A percentile compares a stretch with the other conserved stretches of the same genome.
phyloP scores from a whole-genome alignment of 2,113 vertebrate genomes.

The Dasypus novemcinctus region DNA sequence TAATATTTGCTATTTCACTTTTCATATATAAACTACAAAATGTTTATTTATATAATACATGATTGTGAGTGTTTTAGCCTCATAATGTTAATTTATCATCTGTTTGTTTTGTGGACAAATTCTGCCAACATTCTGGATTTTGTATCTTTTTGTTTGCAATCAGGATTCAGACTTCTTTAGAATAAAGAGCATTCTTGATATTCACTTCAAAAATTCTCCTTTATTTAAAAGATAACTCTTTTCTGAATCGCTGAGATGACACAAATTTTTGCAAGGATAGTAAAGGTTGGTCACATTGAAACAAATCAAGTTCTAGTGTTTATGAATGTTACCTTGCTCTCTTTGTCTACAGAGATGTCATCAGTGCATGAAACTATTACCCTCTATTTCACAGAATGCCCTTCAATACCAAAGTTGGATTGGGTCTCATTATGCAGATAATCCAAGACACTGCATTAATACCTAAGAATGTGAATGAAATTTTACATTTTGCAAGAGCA shows the following conservation, averaged over 20 bases:
- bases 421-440: too few species aligned
- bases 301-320: not conserved
- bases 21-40: not conserved
- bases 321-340: accelerated
- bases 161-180: not conserved
- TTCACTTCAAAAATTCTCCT: not conserved
- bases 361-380: not conserved
- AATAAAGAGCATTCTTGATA: not conserved
- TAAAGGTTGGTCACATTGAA: not conserved
- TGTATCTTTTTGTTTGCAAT: not conserved
- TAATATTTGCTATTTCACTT: not conserved
- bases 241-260: not conserved
- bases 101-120: not conserved
- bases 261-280: not conserved
- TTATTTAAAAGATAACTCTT: not conserved
- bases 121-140: not conserved
- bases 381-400: not conserved
- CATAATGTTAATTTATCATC: not conserved
- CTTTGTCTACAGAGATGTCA: not conserved
- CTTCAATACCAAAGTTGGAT: too few species aligned
- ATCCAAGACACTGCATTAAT: too few species aligned
- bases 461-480: too few species aligned
- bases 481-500: too few species aligned
- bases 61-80: not conserved
- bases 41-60: not conserved